A percentile compares a stretch with the other conserved stretches of the same genome.
phyloP scores from a whole-genome alignment of 2,888 invertebrate species.

The Mythimna albipuncta region DNA sequence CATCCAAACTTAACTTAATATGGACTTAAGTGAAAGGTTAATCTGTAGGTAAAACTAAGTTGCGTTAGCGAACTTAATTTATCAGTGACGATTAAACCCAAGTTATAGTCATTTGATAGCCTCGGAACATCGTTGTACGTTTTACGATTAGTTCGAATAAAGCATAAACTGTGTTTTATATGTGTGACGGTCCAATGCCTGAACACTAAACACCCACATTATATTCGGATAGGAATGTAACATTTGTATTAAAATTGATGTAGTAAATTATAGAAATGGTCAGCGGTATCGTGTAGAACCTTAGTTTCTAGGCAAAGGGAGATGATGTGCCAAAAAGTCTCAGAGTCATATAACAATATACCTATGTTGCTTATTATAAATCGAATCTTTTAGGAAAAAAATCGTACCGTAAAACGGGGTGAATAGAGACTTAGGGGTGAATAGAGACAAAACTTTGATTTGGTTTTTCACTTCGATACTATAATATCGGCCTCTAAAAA shows the following conservation, averaged over 20 bases:
- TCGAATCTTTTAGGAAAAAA: too few species aligned
- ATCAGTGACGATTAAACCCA: neutral
- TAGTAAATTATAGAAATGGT: neutral
- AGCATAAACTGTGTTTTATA: slow-evolving; percentile 1
- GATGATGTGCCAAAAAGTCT: too few species aligned
- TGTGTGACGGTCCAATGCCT: neutral
- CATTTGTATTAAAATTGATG: neutral
- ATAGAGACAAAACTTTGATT: too few species aligned
- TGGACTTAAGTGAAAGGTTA: neutral
- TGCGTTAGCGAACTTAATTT: slow-evolving; percentile 12
- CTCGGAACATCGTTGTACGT: neutral
- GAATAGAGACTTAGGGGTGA: too few species aligned
- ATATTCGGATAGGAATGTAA: neutral
- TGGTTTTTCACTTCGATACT: too few species aligned
- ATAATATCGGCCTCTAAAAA: too few species aligned
- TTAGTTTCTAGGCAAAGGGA: too few species aligned
- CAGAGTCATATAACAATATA: too few species aligned
- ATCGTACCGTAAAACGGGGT: too few species aligned
- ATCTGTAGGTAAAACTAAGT: neutral
- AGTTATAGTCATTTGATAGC: slow-evolving; percentile 13
- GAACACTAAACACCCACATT: neutral
- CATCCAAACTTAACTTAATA: neutral
- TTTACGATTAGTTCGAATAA: slow-evolving; percentile 16
- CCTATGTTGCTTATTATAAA: too few species aligned
- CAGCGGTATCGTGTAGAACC: neutral